Conservation (phyloP, 1,140 invertebrate species). For the Rhagoletis zephyria region DNA sequence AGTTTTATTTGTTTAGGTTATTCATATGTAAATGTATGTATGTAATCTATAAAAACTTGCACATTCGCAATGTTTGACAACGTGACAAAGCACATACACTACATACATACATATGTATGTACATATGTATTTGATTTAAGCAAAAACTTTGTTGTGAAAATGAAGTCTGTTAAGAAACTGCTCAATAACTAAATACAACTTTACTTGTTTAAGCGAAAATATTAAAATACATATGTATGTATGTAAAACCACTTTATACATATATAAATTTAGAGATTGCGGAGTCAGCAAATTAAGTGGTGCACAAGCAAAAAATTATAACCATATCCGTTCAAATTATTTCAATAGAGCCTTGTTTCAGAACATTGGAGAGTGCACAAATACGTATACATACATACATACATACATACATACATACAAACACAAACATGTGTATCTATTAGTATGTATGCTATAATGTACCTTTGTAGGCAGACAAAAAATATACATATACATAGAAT, state of each 20-base stretch:
- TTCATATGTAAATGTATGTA: not conserved
- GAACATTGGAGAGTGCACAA: not conserved
- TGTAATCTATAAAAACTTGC: not conserved
- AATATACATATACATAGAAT: too few relatives aligned
- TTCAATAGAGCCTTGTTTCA: not conserved
- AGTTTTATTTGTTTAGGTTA: not conserved
- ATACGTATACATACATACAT: not conserved
- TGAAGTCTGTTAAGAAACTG: not conserved
- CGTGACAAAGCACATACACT: not conserved
- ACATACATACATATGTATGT: too few relatives aligned
- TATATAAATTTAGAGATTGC: not conserved
- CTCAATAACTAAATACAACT: not conserved
- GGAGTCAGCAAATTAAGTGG: not conserved
- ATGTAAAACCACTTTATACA: not conserved
- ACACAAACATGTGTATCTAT: not conserved
- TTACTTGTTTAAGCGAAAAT: slow-evolving; percentile 13
- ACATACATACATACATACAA: not conserved
- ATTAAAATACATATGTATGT: not conserved
- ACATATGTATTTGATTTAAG: not conserved
- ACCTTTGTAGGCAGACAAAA: not conserved
- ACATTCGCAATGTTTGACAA: not conserved
- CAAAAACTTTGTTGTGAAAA: slow-evolving; percentile 40
- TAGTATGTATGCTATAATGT: not conserved
- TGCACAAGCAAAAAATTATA: not conserved
- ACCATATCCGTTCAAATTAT: slow-evolving; percentile 27